Percentiles rank a stretch among this genome's conserved stretches.
These are phyloP conservation scores for Schlechtendalia chinensis DNA, from an alignment of 1,140 invertebrate species.

Conservation along the genomic window DNA sequence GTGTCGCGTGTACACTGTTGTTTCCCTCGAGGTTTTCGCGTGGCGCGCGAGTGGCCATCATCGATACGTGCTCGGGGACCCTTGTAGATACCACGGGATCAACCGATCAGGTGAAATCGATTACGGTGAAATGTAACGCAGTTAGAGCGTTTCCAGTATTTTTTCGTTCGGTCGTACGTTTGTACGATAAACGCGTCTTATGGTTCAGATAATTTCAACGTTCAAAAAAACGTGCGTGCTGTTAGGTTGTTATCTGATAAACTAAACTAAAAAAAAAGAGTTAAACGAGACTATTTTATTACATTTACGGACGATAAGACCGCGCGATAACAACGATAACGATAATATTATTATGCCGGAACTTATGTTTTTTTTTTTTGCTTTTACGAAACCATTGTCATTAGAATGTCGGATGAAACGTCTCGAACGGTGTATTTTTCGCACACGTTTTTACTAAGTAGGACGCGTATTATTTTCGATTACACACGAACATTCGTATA, in stretches of 20 bases:
- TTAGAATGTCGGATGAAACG: neutral
- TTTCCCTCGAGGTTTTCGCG: neutral
- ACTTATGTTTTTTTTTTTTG: no score
- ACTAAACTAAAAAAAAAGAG: neutral
- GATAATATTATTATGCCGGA: neutral
- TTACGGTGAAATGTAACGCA: no score
- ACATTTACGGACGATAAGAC: neutral
- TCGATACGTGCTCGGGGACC: no score
- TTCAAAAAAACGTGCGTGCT: no score
- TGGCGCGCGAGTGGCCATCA: neutral
- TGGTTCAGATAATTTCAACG: neutral
- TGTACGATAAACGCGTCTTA: neutral
- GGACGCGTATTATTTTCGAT: no score
- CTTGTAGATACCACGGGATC: no score
- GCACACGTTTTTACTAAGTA: no score
- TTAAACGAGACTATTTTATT: slow-evolving; percentile 13
- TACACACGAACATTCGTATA: no score
- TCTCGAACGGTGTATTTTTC: neutral
- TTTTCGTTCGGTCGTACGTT: neutral
- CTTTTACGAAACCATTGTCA: no score
- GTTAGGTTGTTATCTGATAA: neutral
- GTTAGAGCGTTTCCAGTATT: neutral
- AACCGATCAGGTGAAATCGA: no score
- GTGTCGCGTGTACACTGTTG: neutral
- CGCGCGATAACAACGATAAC: neutral